Percentiles rank a stretch among this genome's conserved stretches.
Conservation (phyloP, 2,888 invertebrate species). For the Hybos culiciformis region DNA sequence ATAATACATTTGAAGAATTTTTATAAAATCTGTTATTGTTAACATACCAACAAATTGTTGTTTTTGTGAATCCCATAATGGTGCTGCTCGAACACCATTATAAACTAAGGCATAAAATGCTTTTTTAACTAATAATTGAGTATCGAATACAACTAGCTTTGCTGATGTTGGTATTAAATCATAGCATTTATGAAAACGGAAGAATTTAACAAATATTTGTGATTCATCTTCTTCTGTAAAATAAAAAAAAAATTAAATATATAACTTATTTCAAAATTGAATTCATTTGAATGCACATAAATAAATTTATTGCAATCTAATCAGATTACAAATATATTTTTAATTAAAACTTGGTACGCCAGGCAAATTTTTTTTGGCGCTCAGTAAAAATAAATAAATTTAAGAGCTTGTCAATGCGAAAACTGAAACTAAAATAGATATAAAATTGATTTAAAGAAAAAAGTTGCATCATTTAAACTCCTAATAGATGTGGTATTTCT, state of each 20-base stretch:
- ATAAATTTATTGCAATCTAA: no score
- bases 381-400: no score
- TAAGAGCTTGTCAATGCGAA: no score
- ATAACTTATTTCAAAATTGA: no score
- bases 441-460: no score
- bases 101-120: conserved; percentile 99
- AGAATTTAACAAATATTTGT: conserved; percentile 96
- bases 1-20: conserved; percentile 95
- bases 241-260: conserved; percentile 34
- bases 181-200: conserved; percentile 99
- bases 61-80: conserved; percentile 87
- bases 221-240: conserved; percentile 87
- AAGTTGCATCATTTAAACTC: no score
- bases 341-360: no score
- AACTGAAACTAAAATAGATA: no score
- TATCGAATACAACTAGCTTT: conserved; percentile 98
- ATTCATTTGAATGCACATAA: no score
- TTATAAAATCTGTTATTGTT: conserved; percentile 98
- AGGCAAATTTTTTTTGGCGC: no score
- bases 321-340: no score
- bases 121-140: conserved; percentile 92
- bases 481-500: no score
- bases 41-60: conserved; percentile 97
- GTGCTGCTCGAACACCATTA: conserved; percentile 95
- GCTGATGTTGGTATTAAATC: conserved; percentile 99